These are phyloP conservation scores for Probosciger aterrimus DNA, from an alignment of 2,113 vertebrate species.

Conservation along the genomic window DNA sequence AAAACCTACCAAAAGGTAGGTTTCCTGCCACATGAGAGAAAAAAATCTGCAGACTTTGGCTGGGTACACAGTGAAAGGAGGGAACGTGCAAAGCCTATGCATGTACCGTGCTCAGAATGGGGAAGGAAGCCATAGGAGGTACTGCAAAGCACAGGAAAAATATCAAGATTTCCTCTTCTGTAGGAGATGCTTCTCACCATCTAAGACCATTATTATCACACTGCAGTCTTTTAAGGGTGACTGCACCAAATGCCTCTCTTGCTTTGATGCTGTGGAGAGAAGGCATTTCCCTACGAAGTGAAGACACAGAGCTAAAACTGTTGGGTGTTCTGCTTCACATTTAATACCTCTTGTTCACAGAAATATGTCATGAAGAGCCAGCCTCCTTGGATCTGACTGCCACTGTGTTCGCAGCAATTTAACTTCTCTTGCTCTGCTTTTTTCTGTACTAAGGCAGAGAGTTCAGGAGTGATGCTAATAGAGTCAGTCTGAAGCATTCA, in stretches of 20 bases:
- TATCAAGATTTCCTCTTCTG: not conserved
- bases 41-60: not conserved
- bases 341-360: slow-evolving; percentile 15
- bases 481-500: slow-evolving; percentile 48
- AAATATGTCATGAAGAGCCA: not conserved
- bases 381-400: not conserved
- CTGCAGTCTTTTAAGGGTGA: not conserved
- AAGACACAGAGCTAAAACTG: not conserved
- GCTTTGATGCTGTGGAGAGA: not conserved
- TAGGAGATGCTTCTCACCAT: not conserved
- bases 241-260: not conserved
- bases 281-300: not conserved
- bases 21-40: not conserved
- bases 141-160: not conserved
- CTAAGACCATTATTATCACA: not conserved
- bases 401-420: not conserved
- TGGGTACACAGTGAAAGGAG: not conserved
- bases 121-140: not conserved
- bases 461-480: slow-evolving; percentile 47
- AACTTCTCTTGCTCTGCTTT: slow-evolving; percentile 25
- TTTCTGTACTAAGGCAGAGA: not conserved
- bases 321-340: not conserved
- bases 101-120: not conserved
- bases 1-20: not conserved
- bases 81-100: not conserved